Conservation (phyloP, 2,888 invertebrate species). For the Stenurella melanura region DNA sequence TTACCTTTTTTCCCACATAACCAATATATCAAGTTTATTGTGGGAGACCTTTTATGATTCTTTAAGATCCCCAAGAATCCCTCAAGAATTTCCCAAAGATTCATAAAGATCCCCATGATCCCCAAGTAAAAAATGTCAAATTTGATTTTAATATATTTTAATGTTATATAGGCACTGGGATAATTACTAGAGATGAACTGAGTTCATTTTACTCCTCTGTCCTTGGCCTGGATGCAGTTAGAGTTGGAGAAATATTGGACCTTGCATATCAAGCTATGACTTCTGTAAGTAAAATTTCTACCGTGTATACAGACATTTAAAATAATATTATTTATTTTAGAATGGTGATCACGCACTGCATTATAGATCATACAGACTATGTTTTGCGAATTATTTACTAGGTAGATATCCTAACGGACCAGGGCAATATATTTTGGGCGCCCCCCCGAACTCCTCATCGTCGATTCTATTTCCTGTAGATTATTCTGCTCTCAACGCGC, state of each 20-base stretch:
- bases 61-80: no score
- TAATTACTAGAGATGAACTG: conserved; percentile 80
- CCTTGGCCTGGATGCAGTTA: conserved; percentile 78
- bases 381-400: conserved; percentile 85
- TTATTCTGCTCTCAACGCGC: conserved; percentile 84
- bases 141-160: conserved; percentile 19
- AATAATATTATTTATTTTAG: conserved; percentile 72
- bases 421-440: conserved; percentile 84
- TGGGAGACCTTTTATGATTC: no score
- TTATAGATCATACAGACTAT: conserved; percentile 82
- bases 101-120: no score
- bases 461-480: conserved; percentile 83
- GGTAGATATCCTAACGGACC: conserved; percentile 85
- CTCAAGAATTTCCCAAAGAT: no score
- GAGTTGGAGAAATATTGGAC: conserved; percentile 81
- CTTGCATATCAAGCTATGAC: conserved; percentile 83
- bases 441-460: conserved; percentile 76
- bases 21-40: no score
- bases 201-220: conserved; percentile 83
- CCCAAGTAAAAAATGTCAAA: conserved; percentile 4
- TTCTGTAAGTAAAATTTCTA: conserved; percentile 76
- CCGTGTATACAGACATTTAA: background rate
- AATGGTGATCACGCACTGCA: conserved; percentile 81
- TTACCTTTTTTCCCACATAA: no score
- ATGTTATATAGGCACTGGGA: conserved; percentile 76